Base-by-base conservation (phyloP, 30 jellyfish, hydroid and myxozoan species). In the Aurelia coerulea region DNA sequence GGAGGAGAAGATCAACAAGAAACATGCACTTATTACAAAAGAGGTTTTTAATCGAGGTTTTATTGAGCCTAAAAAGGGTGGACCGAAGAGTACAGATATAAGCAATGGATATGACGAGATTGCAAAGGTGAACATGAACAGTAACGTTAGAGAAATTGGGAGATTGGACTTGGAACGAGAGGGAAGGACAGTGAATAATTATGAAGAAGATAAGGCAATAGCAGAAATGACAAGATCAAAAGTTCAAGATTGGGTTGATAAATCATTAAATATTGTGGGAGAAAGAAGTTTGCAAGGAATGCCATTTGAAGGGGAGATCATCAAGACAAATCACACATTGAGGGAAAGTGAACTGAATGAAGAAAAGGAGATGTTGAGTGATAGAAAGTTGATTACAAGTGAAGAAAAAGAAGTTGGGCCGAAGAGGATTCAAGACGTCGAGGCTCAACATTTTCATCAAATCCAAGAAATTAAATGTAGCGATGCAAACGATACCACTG, bases 231-330 rank as follows among this genome's bases (percentile, higher is more conserved):
- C 82, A 16, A 69, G 77, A 12, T 71, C 88, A 29, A 74, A 84
- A 42, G 93, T 84, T 73, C 93, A 73, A 65, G 87, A 84, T 14
- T 84, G 93, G 93, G 93, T 84, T 12, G 72, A 84, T 49, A 84
- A 77, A 37, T 84, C 93, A 31, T 50, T 14, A 7, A 74, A 29
- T 74, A 58, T 14, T 16, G 71, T 18, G n/a, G 84, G 6, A 9
- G 85, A 58, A 33, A 58, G 41, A 37, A 52, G 31, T 37, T 18
- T 68, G 51, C 54, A 66, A 16, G 75, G 69, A 39, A 17, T 16
- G 12, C 31, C 15, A 23, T 29, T 6, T 10, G 33, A 18, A 60
- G 58, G 8, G 12, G 53, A 23, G 41, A 46, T 50, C 19, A 32
- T 13, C 23, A 73, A 17, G 32, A 18, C 13, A 34, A 54, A 73